A percentile compares a stretch with the other conserved stretches of the same genome.
These are phyloP conservation scores for Hydrocynus forskahlii DNA, from an alignment of 2,797 vertebrate species.

Conservation along the genomic window DNA sequence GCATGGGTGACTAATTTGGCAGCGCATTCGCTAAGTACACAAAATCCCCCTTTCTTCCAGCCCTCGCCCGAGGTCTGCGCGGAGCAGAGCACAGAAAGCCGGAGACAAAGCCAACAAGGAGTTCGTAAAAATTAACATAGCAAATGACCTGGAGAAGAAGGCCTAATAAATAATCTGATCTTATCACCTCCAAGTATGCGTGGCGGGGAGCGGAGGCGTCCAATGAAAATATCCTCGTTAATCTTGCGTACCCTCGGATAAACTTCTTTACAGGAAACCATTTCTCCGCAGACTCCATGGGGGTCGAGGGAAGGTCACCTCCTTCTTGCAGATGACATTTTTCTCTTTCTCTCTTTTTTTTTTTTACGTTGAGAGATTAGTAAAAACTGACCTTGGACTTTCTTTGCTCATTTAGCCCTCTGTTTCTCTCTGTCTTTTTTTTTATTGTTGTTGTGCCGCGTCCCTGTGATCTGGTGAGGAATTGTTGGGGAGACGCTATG, in stretches of 20 bases:
- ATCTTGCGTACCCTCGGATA: constrained; percentile 85
- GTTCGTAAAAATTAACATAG: constrained; percentile 85
- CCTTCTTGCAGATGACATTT: constrained; percentile 71
- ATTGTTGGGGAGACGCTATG: constrained; percentile 62
- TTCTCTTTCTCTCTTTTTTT: constrained; percentile 51
- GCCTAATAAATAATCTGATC: constrained; percentile 92
- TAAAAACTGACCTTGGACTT: constrained; percentile 75
- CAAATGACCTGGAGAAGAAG: constrained; percentile 80
- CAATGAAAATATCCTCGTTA: constrained; percentile 91
- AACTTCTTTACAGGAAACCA: constrained; percentile 91
- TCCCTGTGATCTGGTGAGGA: constrained; percentile 66
- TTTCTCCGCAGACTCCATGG: constrained; percentile 83
- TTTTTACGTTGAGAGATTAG: constrained; percentile 74
- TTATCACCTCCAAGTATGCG: constrained; percentile 84
- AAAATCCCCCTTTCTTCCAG: constrained; percentile 82
- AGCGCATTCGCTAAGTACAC: constrained; percentile 91
- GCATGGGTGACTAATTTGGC: constrained; percentile 91
- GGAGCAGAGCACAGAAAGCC: constrained; percentile 86
- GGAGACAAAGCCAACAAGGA: constrained; percentile 93
- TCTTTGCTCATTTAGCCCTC: constrained; percentile 72
- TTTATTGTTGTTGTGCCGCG: constrained; percentile 51
- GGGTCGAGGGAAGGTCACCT: constrained; percentile 90
- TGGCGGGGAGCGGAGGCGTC: constrained; percentile 78
- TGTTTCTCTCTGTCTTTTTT: constrained; percentile 31
- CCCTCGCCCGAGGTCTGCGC: constrained; percentile 86